These are phyloP conservation scores for Smutsia temminckii DNA, from an alignment of 2,797 vertebrate species.

Conservation along the genomic window DNA sequence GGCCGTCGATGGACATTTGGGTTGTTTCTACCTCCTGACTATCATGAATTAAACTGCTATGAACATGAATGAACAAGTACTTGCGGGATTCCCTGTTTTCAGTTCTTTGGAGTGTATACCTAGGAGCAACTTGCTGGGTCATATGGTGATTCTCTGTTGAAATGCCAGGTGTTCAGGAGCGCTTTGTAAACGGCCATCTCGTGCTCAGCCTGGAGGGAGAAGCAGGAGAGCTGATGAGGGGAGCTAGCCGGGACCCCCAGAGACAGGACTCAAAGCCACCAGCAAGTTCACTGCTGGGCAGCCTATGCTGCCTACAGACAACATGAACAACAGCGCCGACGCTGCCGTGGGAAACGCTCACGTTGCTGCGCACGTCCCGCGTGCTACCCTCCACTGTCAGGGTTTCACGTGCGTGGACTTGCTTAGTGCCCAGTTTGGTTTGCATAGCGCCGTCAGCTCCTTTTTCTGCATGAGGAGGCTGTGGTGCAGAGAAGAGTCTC, in stretches of 20 bases:
- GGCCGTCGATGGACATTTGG: rapidly evolving
- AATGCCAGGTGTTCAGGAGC: neutral
- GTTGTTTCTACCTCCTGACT: neutral
- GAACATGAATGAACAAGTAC: rapidly evolving
- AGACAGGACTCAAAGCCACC: neutral
- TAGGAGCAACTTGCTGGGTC: neutral
- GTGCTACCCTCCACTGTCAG: rapidly evolving
- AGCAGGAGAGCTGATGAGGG: no score
- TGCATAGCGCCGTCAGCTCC: no score
- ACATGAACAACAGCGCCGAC: rapidly evolving
- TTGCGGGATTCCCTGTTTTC: neutral
- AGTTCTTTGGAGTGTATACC: rapidly evolving
- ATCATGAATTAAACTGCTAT: rapidly evolving
- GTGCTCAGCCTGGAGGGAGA: neutral
- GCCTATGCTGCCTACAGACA: rapidly evolving
- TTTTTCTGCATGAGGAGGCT: neutral
- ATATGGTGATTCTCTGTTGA: rapidly evolving
- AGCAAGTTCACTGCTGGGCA: rapidly evolving
- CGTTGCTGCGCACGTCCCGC: rapidly evolving
- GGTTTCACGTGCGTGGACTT: rapidly evolving
- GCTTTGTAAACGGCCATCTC: neutral
- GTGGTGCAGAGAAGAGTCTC: neutral
- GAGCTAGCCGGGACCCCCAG: rapidly evolving
- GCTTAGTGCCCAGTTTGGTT: neutral
- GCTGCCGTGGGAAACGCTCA: rapidly evolving